Evolutionary conservation across 2,113 vertebrate species (phyloP).

Genomic region (Pholis gunnellus): DNA sequence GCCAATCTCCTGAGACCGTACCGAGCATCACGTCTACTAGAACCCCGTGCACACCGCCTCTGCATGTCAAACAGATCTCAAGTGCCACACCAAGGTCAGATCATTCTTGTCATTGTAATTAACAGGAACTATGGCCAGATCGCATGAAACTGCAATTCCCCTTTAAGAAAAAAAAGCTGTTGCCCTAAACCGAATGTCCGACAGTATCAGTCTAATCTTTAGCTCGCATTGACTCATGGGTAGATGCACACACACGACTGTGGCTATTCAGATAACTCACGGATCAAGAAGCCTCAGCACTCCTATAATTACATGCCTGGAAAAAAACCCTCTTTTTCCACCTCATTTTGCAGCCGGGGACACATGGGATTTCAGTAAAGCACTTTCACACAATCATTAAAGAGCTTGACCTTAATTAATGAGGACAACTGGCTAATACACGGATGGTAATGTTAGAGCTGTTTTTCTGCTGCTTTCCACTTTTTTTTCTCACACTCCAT

Average conservation of each 20-base stretch:
- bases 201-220: not conserved
- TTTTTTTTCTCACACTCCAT: constrained; percentile 26
- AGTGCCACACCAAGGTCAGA: too few species aligned
- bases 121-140: not conserved
- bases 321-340: constrained; percentile 50
- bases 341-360: constrained; percentile 53
- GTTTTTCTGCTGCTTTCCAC: constrained; percentile 39
- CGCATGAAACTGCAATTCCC: not conserved
- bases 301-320: constrained; percentile 45
- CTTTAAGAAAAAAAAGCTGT: not conserved
- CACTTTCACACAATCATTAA: constrained; percentile 68
- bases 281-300: constrained; percentile 31
- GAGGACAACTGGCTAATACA: constrained; percentile 56
- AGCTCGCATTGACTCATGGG: not conserved
- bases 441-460: constrained; percentile 28
- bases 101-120: too few species aligned
- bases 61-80: not conserved
- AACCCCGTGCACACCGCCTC: not conserved
- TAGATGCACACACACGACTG: constrained; percentile 17
- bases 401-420: constrained; percentile 67
- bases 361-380: constrained; percentile 50
- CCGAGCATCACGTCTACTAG: too few species aligned
- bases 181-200: not conserved
- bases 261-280: constrained; percentile 27
- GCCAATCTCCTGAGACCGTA: too few species aligned